Evolutionary conservation across 2,888 invertebrate species (phyloP).

Genomic region (Melipona bicolor): DNA sequence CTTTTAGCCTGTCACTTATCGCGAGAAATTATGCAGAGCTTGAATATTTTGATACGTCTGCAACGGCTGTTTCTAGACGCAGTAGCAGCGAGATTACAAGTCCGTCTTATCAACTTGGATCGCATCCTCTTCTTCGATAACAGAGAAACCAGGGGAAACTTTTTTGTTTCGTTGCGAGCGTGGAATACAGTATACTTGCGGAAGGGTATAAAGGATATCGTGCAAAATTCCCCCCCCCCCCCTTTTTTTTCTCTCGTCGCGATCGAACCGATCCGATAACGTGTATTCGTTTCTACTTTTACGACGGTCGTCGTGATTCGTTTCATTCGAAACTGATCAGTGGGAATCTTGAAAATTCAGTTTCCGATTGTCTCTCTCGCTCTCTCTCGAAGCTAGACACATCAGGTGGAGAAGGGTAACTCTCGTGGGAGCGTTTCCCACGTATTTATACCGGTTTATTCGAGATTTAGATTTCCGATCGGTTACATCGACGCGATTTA

Average conservation of each 20-base stretch:
- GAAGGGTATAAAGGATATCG: neutral
- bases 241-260: neutral
- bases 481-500: constrained; percentile 67
- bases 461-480: constrained; percentile 72
- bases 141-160: neutral
- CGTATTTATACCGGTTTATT: constrained; percentile 81
- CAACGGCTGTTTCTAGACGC: constrained; percentile 1
- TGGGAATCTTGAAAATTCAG: constrained; percentile 57
- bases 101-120: neutral
- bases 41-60: constrained; percentile 17
- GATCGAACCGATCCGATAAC: constrained; percentile 36
- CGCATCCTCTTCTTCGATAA: neutral
- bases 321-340: constrained; percentile 20
- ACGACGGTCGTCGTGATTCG: constrained; percentile 51
- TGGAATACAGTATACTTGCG: neutral
- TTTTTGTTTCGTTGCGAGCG: neutral
- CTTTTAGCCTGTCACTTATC: constrained; percentile 35
- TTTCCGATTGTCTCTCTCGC: neutral
- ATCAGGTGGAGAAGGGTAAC: constrained; percentile 31
- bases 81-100: neutral
- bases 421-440: constrained; percentile 80
- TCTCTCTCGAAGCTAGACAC: neutral
- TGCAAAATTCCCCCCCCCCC: neutral
- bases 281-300: constrained; percentile 49
- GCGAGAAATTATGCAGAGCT: constrained; percentile 47